Percentiles rank a stretch among this genome's conserved stretches.
Evolutionary conservation across 2,113 vertebrate genomes (phyloP).

Genomic region (Callaeas wilsoni): DNA sequence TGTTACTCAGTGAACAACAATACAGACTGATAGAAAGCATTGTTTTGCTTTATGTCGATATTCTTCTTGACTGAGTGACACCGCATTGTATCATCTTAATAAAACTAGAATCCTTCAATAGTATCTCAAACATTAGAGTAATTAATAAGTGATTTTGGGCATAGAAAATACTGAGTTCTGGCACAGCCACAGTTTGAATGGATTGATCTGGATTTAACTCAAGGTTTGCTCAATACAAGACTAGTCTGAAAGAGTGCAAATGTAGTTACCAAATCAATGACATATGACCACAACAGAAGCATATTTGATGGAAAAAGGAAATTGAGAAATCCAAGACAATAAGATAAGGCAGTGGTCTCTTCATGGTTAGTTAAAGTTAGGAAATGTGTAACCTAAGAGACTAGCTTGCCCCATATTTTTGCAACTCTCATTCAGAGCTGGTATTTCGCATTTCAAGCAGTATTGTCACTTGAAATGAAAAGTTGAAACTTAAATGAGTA

Average conservation of each 20-base stretch:
- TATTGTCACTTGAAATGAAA: background rate
- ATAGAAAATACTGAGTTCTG: background rate
- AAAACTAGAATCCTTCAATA: background rate
- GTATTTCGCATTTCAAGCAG: background rate
- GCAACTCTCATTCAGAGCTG: background rate
- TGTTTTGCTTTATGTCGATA: background rate
- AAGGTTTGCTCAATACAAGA: background rate
- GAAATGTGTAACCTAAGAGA: background rate
- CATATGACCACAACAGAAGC: background rate
- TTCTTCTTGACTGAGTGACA: background rate
- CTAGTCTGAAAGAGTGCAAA: background rate
- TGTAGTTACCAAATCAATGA: background rate
- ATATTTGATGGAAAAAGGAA: background rate
- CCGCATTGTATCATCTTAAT: background rate
- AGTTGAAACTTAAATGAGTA: background rate
- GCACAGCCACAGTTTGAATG: background rate
- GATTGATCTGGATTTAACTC: background rate
- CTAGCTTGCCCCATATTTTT: background rate
- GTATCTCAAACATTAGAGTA: background rate
- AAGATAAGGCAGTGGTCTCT: background rate
- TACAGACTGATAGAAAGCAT: background rate
- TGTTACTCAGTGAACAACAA: background rate
- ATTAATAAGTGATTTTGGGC: background rate
- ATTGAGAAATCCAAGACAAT: background rate
- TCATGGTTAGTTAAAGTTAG: background rate